A percentile compares a stretch with the other conserved stretches of the same genome.
phyloP scores from a whole-genome alignment of 2,797 vertebrate genomes.

The Sebastes steindachneri region DNA sequence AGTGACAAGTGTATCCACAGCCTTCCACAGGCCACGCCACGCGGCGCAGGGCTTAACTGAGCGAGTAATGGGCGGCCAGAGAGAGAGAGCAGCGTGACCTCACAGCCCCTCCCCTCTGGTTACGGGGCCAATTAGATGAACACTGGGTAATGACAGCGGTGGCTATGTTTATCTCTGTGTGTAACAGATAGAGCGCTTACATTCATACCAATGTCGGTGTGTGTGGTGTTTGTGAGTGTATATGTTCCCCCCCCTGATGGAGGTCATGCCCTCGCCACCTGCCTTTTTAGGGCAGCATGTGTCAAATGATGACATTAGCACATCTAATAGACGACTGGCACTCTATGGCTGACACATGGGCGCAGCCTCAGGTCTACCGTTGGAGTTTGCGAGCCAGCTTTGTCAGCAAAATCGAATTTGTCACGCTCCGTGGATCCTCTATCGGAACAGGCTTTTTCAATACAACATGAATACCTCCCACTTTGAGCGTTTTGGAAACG shows the following conservation, averaged over 20 bases:
- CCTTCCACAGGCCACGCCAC: conserved; percentile 25
- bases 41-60: conserved; percentile 54
- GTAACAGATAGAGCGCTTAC: conserved; percentile 12
- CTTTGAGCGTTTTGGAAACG: conserved; percentile 20
- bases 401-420: conserved; percentile 67
- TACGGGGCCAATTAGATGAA: conserved; percentile 61
- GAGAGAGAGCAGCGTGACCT: conserved; percentile 62
- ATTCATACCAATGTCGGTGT: conserved; percentile 6
- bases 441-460: conserved; percentile 48
- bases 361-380: conserved; percentile 24
- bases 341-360: conserved; percentile 14
- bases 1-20: conserved; percentile 63
- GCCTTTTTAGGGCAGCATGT: conserved; percentile 40
- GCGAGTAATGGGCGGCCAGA: conserved; percentile 62
- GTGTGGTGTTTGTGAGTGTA: background rate
- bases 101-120: conserved; percentile 47
- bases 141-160: conserved; percentile 45
- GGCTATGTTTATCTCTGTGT: conserved; percentile 41
- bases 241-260: background rate
- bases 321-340: conserved; percentile 41
- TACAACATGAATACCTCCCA: conserved; percentile 48
- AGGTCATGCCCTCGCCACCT: conserved; percentile 52
- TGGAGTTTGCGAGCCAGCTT: conserved; percentile 36
- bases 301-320: conserved; percentile 60
- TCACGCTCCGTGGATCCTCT: conserved; percentile 46